phyloP scores from a whole-genome alignment of 2,888 invertebrate species.

The Drosophila siamana region DNA sequence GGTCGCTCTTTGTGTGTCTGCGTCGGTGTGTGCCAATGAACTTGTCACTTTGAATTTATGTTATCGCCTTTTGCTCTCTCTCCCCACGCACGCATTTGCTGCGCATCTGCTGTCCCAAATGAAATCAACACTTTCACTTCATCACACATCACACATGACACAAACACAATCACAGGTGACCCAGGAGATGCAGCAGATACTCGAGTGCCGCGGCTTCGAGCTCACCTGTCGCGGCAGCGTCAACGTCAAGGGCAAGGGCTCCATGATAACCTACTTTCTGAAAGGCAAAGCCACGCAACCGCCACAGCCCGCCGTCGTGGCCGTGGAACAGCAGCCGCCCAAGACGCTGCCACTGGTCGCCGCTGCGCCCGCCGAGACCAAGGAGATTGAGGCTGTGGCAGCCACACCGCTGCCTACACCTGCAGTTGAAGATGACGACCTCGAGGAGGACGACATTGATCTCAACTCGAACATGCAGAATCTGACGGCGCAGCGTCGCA shows the following conservation, averaged over 20 bases:
- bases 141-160: constrained; percentile 13
- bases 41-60: constrained; percentile 73
- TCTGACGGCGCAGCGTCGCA: constrained; percentile 84
- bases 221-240: constrained; percentile 94
- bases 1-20: constrained; percentile 1
- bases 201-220: constrained; percentile 91
- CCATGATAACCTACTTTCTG: constrained; percentile 95
- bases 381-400: constrained; percentile 7
- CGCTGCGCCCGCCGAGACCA: constrained; percentile 8
- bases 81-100: background rate
- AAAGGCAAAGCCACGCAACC: constrained; percentile 72
- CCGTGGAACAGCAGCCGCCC: constrained; percentile 12
- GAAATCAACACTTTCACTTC: constrained; percentile 37
- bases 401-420: background rate
- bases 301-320: constrained; percentile 9
- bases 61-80: constrained; percentile 23
- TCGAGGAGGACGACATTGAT: constrained; percentile 78
- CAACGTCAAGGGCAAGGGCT: constrained; percentile 97
- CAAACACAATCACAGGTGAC: constrained; percentile 88
- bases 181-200: constrained; percentile 93
- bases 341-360: constrained; percentile 14
- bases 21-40: constrained; percentile 56
- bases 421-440: background rate
- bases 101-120: constrained; percentile 5
- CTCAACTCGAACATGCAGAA: constrained; percentile 83